Percentiles rank a stretch among this genome's conserved stretches.
Evolutionary conservation across 30 jellyfish, hydroid and myxozoan species (phyloP).

Genomic region (Turritopsis dohrnii): DNA sequence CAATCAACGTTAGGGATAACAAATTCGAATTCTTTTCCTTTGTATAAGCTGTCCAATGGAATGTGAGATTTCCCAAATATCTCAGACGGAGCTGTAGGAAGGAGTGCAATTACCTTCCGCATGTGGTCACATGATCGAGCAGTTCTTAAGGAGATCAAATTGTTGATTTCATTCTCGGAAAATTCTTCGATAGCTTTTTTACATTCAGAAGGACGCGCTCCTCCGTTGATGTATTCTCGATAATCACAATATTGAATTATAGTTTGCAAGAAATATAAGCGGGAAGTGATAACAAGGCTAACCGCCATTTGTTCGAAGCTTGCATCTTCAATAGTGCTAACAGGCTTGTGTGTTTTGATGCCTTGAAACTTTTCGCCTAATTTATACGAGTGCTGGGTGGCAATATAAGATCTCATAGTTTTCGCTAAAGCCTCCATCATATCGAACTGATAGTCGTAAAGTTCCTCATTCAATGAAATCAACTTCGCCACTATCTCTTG

Average conservation of each 20-base stretch:
- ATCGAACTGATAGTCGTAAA: conserved; percentile 54
- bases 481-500: conserved; percentile 23
- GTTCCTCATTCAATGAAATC: conserved; percentile 30
- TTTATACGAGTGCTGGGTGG: conserved; percentile 20
- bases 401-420: conserved; percentile 33
- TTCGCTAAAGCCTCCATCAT: conserved; percentile 50
- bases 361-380: conserved; percentile 1
- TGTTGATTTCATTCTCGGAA: conserved; percentile 31
- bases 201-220: conserved; percentile 41
- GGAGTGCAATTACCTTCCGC: conserved; percentile 21
- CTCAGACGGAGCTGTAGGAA: conserved; percentile 26
- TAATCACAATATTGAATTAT: conserved; percentile 30
- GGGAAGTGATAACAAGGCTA: conserved; percentile 18
- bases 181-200: conserved; percentile 14
- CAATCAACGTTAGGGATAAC: conserved; percentile 36
- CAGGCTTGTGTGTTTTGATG: neutral
- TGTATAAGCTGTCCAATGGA: conserved; percentile 22
- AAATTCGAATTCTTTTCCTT: conserved; percentile 33
- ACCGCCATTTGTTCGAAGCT: conserved; percentile 18
- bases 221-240: conserved; percentile 44
- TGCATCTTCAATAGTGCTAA: conserved; percentile 23
- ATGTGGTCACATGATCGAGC: conserved; percentile 25
- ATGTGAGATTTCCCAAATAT: neutral
- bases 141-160: conserved; percentile 21
- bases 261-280: conserved; percentile 30